Evolutionary conservation across 2,888 invertebrate genomes (phyloP).

Genomic region (Dicyrtomina minuta): DNA sequence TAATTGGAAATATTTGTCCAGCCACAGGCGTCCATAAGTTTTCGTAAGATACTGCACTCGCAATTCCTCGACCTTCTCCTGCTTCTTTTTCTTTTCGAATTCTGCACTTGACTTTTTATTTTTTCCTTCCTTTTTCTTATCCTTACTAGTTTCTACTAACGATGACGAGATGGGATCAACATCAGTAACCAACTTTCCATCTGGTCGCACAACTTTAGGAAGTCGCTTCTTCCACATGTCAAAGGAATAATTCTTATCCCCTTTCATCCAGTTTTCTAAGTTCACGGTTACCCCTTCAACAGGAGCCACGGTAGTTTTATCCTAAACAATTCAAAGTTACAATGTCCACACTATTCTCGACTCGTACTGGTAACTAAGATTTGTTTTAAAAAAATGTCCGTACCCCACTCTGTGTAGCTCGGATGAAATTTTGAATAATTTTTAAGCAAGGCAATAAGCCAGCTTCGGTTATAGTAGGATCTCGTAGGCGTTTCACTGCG

Average conservation of each 20-base stretch:
- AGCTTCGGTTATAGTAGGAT: conserved; percentile 84
- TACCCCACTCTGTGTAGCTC: conserved; percentile 53
- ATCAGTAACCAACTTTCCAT: conserved; percentile 13
- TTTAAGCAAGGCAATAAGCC: conserved; percentile 90
- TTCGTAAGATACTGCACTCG: conserved; percentile 67
- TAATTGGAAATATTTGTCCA: conserved; percentile 55
- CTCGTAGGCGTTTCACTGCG: conserved; percentile 73
- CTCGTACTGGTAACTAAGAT: too few relatives aligned
- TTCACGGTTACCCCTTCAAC: conserved; percentile 69
- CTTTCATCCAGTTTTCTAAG: conserved; percentile 71
- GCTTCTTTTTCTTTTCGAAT: conserved; percentile 27
- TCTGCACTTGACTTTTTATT: background rate
- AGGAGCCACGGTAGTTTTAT: conserved; percentile 61
- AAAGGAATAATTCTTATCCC: conserved; percentile 69
- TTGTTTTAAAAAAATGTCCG: background rate
- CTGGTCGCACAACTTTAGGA: conserved; percentile 54
- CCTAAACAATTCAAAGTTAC: conserved; percentile 56
- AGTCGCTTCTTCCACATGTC: conserved; percentile 69
- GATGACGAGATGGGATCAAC: background rate
- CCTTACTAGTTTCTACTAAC: background rate
- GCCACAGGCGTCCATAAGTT: conserved; percentile 75
- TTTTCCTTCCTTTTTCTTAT: conserved; percentile 10
- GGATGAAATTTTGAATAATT: conserved; percentile 79
- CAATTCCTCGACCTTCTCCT: conserved; percentile 55
- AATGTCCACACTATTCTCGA: too few relatives aligned